A percentile compares a stretch with the other conserved stretches of the same genome.
Evolutionary conservation across 2,113 vertebrate genomes (phyloP).

Genomic region (Gambusia affinis): DNA sequence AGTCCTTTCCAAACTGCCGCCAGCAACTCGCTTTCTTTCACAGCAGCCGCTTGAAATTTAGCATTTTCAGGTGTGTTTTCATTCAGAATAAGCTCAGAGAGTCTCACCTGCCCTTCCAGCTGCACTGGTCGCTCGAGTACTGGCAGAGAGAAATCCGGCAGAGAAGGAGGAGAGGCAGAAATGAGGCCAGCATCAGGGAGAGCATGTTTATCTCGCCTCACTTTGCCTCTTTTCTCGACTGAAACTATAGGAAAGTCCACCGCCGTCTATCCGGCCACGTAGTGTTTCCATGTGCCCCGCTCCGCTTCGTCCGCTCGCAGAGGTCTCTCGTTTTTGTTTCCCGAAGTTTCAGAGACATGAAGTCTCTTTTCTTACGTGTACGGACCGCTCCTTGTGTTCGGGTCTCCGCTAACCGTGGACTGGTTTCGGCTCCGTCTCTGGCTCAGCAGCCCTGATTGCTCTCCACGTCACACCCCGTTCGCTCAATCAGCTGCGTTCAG

Average conservation of each 20-base stretch:
- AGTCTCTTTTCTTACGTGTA: background rate
- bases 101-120: constrained; percentile 95
- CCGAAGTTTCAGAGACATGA: background rate
- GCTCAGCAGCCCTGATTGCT: constrained; percentile 38
- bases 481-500: constrained; percentile 47
- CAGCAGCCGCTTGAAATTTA: background rate
- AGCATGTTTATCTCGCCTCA: constrained; percentile 78
- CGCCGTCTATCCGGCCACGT: constrained; percentile 65
- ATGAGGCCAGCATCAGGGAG: constrained; percentile 72
- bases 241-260: constrained; percentile 57
- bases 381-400: background rate
- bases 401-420: constrained; percentile 3
- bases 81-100: background rate
- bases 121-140: constrained; percentile 96
- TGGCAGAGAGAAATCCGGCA: constrained; percentile 83
- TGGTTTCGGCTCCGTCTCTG: constrained; percentile 9
- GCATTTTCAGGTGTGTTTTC: background rate
- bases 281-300: constrained; percentile 60
- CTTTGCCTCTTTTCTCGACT: constrained; percentile 56
- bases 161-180: constrained; percentile 79
- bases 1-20: constrained; percentile 3
- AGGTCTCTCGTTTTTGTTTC: background rate
- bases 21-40: background rate
- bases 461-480: constrained; percentile 54
- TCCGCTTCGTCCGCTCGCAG: constrained; percentile 18